Percentiles rank a stretch among this genome's conserved stretches.
These are phyloP conservation scores for Slavum lentiscoides DNA, from an alignment of 2,888 invertebrate species.

Conservation along the genomic window DNA sequence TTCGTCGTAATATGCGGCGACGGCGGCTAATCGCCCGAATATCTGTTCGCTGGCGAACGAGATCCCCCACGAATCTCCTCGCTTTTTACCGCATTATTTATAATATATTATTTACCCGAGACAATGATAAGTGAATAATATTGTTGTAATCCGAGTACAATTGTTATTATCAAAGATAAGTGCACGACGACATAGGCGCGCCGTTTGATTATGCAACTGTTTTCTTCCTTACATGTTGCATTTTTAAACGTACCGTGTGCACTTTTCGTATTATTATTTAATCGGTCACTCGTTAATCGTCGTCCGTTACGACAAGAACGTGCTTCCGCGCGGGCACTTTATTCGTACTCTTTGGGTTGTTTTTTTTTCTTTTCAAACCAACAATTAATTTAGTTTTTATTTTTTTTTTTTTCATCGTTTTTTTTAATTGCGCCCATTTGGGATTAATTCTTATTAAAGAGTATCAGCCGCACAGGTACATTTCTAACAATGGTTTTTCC, in stretches of 20 bases:
- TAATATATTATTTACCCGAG: neutral
- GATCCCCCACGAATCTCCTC: too few relatives aligned
- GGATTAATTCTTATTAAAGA: too few relatives aligned
- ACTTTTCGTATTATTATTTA: conserved; percentile 19
- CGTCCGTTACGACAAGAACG: neutral
- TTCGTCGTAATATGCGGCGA: neutral
- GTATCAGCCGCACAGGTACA: too few relatives aligned
- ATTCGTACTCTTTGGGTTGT: neutral
- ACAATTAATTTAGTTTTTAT: too few relatives aligned
- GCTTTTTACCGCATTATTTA: neutral
- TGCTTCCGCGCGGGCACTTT: neutral
- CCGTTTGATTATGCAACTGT: conserved; percentile 23
- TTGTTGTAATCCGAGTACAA: conserved; percentile 29
- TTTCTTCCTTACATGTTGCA: conserved; percentile 8
- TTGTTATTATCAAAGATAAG: conserved; percentile 27
- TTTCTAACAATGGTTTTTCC: too few relatives aligned
- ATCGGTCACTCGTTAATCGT: neutral
- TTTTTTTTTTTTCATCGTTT: too few relatives aligned
- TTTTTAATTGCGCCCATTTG: too few relatives aligned
- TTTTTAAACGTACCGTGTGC: conserved; percentile 5
- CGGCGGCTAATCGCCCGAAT: neutral
- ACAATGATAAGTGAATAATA: conserved; percentile 5
- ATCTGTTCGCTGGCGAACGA: neutral
- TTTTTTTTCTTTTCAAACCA: too few relatives aligned
- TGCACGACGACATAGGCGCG: neutral